A percentile compares a stretch with the other conserved stretches of the same genome.
phyloP scores from a whole-genome alignment of 2,888 invertebrate genomes.

The Prosapia bicincta region DNA sequence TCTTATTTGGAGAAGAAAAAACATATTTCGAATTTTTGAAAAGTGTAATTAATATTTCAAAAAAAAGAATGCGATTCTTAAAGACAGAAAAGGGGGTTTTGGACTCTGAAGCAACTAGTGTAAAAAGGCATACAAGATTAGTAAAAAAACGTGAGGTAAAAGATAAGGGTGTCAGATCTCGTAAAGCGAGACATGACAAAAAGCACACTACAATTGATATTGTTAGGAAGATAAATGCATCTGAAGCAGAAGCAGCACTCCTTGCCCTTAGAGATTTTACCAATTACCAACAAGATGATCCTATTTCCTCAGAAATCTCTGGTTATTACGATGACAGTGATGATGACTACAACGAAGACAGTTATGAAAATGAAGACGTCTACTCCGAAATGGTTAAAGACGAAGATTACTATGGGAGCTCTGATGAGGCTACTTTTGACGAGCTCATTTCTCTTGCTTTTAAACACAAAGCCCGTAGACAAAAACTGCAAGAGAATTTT shows the following conservation, averaged over 20 bases:
- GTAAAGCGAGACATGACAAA: background rate
- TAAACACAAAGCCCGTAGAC: constrained; percentile 9
- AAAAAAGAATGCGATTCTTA: background rate
- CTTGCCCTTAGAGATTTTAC: constrained; percentile 8
- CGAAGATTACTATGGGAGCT: background rate
- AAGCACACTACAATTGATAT: background rate
- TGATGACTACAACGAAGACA: constrained; percentile 13
- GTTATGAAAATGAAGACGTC: constrained; percentile 9
- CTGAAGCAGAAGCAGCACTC: constrained; percentile 14
- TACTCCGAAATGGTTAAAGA: background rate
- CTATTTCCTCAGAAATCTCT: background rate
- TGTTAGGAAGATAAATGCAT: background rate
- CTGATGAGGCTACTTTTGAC: background rate
- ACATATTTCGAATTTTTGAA: background rate
- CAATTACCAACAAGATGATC: constrained; percentile 1
- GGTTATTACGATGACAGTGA: constrained; percentile 3
- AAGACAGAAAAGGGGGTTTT: background rate
- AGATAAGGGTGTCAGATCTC: background rate
- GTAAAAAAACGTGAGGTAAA: background rate
- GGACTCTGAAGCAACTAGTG: background rate
- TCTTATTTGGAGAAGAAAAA: background rate
- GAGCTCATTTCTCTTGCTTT: constrained; percentile 12
- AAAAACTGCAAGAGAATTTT: background rate
- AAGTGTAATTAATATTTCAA: too few relatives aligned
- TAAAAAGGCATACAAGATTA: background rate